phyloP scores from a whole-genome alignment of 1,140 invertebrate species.

The Riptortus pedestris region DNA sequence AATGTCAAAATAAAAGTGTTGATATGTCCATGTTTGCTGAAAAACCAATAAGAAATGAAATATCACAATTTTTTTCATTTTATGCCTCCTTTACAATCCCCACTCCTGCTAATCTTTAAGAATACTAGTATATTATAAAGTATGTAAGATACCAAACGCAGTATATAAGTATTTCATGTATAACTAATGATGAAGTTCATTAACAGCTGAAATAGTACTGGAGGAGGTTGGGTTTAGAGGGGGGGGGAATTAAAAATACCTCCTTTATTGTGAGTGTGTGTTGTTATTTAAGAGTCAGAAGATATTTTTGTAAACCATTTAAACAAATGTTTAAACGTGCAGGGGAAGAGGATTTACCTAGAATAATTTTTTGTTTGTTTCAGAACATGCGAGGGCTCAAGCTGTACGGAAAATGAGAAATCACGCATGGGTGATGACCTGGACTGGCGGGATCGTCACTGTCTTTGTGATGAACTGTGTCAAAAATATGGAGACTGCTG shows the following conservation, averaged over 20 bases:
- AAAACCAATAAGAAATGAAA: too few relatives aligned
- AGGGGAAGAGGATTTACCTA: neutral
- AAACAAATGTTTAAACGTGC: neutral
- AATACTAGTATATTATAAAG: too few relatives aligned
- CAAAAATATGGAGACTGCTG: conserved; percentile 44
- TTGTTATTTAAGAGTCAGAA: neutral
- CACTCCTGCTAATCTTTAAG: too few relatives aligned
- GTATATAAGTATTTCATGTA: too few relatives aligned
- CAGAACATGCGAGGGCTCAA: conserved; percentile 32
- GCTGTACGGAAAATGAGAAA: conserved; percentile 20
- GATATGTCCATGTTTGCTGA: too few relatives aligned
- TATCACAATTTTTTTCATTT: too few relatives aligned
- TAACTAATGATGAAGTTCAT: too few relatives aligned
- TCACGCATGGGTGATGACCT: conserved; percentile 29
- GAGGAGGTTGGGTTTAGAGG: too few relatives aligned
- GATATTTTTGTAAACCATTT: neutral
- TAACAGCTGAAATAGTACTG: too few relatives aligned
- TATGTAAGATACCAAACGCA: too few relatives aligned
- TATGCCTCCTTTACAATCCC: too few relatives aligned
- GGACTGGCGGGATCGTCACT: conserved; percentile 40
- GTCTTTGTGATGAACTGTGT: conserved; percentile 42
- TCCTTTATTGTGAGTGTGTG: neutral
- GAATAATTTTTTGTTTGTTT: conserved; percentile 13
- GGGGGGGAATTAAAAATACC: neutral
- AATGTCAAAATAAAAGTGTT: too few relatives aligned